A percentile compares a stretch with the other conserved stretches of the same genome.
Evolutionary conservation across 2,888 invertebrate species (phyloP).

Genomic region (Dendrolimus pini): DNA sequence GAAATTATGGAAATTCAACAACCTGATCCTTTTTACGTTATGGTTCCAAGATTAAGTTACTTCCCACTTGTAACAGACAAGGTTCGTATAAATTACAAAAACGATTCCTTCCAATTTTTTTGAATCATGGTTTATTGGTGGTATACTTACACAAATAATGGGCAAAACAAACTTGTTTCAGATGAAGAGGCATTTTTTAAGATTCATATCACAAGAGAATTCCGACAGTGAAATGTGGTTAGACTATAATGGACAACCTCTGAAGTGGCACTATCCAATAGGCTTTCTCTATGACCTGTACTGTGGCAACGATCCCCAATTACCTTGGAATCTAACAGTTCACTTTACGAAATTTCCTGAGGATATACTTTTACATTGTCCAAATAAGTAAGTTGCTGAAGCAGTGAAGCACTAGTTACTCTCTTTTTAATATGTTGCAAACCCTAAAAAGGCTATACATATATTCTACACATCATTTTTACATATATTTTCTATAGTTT

Average conservation of each 20-base stretch:
- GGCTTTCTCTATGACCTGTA: constrained; percentile 94
- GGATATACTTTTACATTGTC: constrained; percentile 89
- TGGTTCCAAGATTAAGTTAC: constrained; percentile 95
- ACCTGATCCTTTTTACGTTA: constrained; percentile 94
- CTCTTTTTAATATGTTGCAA: too few species aligned
- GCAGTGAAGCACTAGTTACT: too few species aligned
- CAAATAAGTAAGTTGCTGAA: constrained; percentile 80
- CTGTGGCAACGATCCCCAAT: constrained; percentile 79
- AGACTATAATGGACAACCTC: constrained; percentile 92
- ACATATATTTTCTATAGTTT: too few species aligned
- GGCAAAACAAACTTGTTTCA: constrained; percentile 37
- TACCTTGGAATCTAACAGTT: constrained; percentile 96
- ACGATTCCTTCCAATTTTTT: neutral
- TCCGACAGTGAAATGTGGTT: constrained; percentile 95
- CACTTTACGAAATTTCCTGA: constrained; percentile 98
- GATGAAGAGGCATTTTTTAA: constrained; percentile 92
- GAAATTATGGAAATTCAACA: constrained; percentile 93
- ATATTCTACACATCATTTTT: too few species aligned
- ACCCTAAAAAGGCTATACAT: too few species aligned
- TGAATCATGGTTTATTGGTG: neutral
- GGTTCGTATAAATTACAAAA: constrained; percentile 62
- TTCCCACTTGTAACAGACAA: constrained; percentile 97
- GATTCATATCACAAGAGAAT: constrained; percentile 87
- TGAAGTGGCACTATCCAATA: constrained; percentile 93
- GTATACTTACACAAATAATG: too few species aligned